Percentiles rank a stretch among this genome's conserved stretches.
These are phyloP conservation scores for Cirrhinus molitorella DNA, from an alignment of 2,797 vertebrate species.

Conservation along the genomic window DNA sequence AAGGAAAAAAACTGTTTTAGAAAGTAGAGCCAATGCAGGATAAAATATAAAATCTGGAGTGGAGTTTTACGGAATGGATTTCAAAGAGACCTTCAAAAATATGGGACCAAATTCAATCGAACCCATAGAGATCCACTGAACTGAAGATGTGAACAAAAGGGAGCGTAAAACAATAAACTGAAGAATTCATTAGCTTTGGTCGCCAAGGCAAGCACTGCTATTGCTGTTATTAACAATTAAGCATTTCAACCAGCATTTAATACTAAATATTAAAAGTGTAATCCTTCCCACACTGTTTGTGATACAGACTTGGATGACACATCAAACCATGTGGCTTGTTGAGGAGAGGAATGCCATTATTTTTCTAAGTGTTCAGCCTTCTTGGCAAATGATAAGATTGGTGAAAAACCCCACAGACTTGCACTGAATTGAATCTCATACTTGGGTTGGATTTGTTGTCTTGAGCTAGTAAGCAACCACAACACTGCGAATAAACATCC, in stretches of 20 bases:
- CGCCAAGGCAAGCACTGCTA: neutral
- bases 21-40: constrained; percentile 79
- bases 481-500: neutral
- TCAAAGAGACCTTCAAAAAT: neutral
- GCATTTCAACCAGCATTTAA: neutral
- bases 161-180: neutral
- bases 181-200: neutral
- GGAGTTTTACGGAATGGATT: constrained; percentile 56
- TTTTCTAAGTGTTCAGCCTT: neutral
- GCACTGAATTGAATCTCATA: neutral
- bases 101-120: neutral
- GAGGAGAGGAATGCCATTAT: neutral
- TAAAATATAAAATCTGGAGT: constrained; percentile 69
- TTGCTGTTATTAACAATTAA: neutral
- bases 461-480: neutral
- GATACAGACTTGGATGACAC: neutral
- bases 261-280: neutral
- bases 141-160: neutral
- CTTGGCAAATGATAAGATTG: neutral
- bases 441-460: neutral
- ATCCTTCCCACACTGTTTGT: neutral
- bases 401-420: neutral
- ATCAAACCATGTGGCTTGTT: neutral
- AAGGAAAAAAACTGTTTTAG: constrained; percentile 75
- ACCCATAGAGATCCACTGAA: neutral